Conservation (phyloP, 2,113 vertebrate genomes). For the Hucho hucho region DNA sequence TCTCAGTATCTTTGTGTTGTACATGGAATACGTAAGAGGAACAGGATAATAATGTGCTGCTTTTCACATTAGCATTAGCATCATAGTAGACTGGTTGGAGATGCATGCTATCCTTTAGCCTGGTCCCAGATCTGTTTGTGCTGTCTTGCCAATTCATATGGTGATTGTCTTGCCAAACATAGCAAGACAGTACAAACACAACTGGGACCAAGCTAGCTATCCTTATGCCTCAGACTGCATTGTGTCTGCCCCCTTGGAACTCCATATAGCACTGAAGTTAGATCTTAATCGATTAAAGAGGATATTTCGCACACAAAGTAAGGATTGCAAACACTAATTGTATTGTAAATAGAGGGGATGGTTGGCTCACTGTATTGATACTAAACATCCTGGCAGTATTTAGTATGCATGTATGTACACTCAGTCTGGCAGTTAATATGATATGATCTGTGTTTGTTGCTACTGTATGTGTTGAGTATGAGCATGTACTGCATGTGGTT, state of each 20-base stretch:
- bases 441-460: slow-evolving; percentile 34
- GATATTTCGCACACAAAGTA: slow-evolving; percentile 42
- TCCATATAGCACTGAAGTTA: slow-evolving; percentile 65
- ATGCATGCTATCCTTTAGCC: too few relatives aligned
- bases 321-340: slow-evolving; percentile 34
- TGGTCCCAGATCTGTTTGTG: neutral
- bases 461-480: slow-evolving; percentile 27
- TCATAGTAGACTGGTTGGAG: too few relatives aligned
- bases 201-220: neutral
- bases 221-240: neutral
- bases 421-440: slow-evolving; percentile 41
- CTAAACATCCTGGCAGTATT: slow-evolving; percentile 75
- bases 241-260: slow-evolving; percentile 32
- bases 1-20: slow-evolving; percentile 28
- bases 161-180: too few relatives aligned
- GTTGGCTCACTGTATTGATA: slow-evolving; percentile 64
- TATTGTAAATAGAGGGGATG: slow-evolving; percentile 30
- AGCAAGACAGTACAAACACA: too few relatives aligned
- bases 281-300: slow-evolving; percentile 46
- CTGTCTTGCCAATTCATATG: too few relatives aligned
- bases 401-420: slow-evolving; percentile 49
- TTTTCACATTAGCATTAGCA: neutral
- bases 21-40: slow-evolving; percentile 18
- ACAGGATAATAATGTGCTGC: neutral
- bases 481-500: slow-evolving; percentile 23